Evolutionary conservation across 1,140 invertebrate species (phyloP), one percentile per base, ranked within the genome.

Genomic region (Heterodera carotae): DNA sequence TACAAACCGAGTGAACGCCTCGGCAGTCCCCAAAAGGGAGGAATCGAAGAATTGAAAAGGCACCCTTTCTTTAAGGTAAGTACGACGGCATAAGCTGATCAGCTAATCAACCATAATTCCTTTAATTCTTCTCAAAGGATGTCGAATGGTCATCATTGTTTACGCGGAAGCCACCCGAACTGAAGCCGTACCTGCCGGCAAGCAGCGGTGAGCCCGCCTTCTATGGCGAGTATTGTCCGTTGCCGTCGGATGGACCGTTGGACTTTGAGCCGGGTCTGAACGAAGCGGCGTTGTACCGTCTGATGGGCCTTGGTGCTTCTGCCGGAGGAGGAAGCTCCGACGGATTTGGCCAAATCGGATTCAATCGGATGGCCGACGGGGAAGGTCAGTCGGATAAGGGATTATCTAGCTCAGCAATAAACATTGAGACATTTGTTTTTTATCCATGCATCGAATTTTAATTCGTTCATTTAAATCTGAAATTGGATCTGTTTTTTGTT

Each of bases 231-330:
- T 89, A 88, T 74, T 77, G 78, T 75, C 69, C 86, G 59, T 25
- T 25, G 10, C 78, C 79, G 72, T 25, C 62, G 18, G 69, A 83
- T 43, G 68, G 60, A 43, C 92, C 93, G 2, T 92, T 93, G 64
- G 89, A 94, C 86, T 89, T 94, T 31, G 92, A 94, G 85, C 94
- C 94, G 0, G 94, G 94, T 0, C 89, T 96, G 8, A 92, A 93
- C 83, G 92, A 93, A 80, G 91, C 91, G 78, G 93, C 94, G 84
- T 89, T 94, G 33, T 91, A 92, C 15, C 90, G 93, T 36, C 88
- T 94, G 43, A 90, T 93, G 69, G 93, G 92, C 36, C 88, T 93
- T 59, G 73, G 77, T 8, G 22, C 6, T 62, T 74, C 36, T n/a
- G 71, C 53, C 31, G 53, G 29, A 22, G 53, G 27, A 25, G 48